Evolutionary conservation across 2,797 vertebrate species (phyloP).

Genomic region (Naso thynnoides): DNA sequence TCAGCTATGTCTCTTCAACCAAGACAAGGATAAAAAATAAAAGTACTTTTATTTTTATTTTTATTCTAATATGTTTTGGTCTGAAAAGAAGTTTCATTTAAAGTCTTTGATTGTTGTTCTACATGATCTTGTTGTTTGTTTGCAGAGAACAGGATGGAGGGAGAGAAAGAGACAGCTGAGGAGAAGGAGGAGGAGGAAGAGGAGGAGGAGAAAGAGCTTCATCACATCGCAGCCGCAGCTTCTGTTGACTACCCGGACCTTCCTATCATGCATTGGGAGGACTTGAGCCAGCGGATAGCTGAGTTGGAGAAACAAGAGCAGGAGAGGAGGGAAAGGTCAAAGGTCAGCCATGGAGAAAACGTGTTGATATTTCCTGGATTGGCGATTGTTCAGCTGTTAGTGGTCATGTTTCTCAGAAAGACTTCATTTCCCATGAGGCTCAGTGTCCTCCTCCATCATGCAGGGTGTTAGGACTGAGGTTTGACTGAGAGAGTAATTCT

Average conservation of each 20-base stretch:
- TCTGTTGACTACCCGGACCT: conserved; percentile 50
- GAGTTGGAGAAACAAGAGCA: conserved; percentile 83
- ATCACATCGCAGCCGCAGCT: conserved; percentile 13
- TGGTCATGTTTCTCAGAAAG: background rate
- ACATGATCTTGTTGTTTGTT: background rate
- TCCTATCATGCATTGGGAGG: conserved; percentile 87
- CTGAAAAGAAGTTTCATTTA: background rate
- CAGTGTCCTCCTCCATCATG: background rate
- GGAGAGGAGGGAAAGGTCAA: conserved; percentile 76
- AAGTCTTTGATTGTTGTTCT: background rate
- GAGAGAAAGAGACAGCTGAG: conserved; percentile 61
- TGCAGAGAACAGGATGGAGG: conserved; percentile 65
- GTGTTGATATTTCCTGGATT: background rate
- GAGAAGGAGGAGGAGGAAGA: conserved; percentile 61
- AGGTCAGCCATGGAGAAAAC: conserved; percentile 57
- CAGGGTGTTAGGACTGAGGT: background rate
- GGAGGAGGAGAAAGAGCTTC: conserved; percentile 41
- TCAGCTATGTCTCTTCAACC: no score
- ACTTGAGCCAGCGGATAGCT: conserved; percentile 79
- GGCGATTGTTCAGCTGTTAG: background rate
- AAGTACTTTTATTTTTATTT: background rate
- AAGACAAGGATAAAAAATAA: background rate
- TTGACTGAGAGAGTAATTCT: background rate
- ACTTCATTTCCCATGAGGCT: conserved; percentile 32
- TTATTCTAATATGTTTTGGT: background rate